Base-by-base conservation (phyloP, 2,113 vertebrate genomes). In the Ciconia stormi region DNA sequence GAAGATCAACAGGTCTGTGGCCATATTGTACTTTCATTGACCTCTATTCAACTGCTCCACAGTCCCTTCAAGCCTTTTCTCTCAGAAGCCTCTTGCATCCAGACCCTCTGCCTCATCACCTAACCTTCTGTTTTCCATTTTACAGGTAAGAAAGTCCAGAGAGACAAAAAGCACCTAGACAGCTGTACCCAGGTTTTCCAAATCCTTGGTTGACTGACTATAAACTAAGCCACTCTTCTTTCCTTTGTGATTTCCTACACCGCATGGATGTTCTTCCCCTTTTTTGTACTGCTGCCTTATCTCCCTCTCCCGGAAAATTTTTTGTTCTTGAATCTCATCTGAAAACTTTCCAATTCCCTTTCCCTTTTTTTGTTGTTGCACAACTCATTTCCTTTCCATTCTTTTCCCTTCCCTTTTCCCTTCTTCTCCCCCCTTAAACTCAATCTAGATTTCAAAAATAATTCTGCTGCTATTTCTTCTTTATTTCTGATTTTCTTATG, bases 331-430 rank as follows among this genome's bases (percentile, higher is more conserved):
- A 95, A 94, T 55, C 38, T 94, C 74, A 55, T 44, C 87, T 77
- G 82, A 96, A 94, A 93, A 73, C n/a, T 85, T 95, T 95, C 65
- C 73, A 89, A 77, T 80, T 95, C 81, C 15, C 66, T 90, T 91
- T 91, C 38, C 14, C 18, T 73, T 53, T 87, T 88, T 77, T 73
- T 56, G 26, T 63, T 83, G 38, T 63, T 95, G 79, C 4, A 46
- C 27, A 92, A 82, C 10, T 79, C 27, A 79, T 95, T 87, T 94
- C 70, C 66, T 86, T 91, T 90, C 66, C 16, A 49, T 92, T 96
- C 18, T 87, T 83, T 82, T 87, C 55, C 38, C 9, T 78, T 79
- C 27, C n/a, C 25, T 78, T 87, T 72, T 87, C 36, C 40, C 22
- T 93, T 69, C 53, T 85, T 69, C 63, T 80, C 23, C 10, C 9